Evolutionary conservation across 1,140 invertebrate genomes (phyloP), one percentile per base, ranked within the genome.

Genomic region (Drosophila baimaii): DNA sequence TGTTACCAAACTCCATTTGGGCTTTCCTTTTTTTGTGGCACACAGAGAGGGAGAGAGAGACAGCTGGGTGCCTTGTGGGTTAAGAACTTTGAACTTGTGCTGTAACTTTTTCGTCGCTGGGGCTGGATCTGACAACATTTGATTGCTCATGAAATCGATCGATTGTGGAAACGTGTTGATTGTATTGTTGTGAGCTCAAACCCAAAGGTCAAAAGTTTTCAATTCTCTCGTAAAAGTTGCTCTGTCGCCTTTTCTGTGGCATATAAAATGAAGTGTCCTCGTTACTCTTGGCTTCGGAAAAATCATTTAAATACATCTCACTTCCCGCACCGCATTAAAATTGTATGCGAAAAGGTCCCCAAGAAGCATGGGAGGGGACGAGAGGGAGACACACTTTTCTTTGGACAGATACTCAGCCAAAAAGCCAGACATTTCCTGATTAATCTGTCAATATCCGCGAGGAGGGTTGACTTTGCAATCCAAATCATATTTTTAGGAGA

Each of bases 81-180:
- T 76, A 85, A 71, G 69, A 85, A 85, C 82, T 85, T 85, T 86
- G 82, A 81, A 71, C 82, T 85, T 85, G 62, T 76, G 82, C 79
- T 68, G 59, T 85, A 85, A 85, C 78, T 86, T 85, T 81, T 66
- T 61, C 69, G 46, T 63, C 58, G 81, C 41, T 57, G 64, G 73
- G 61, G 62, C 82, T 85, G 82, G 68, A 86, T 86, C 82, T 85
- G 82, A 86, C 82, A 85, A 64, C 82, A 72, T 86, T 85, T 81
- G 78, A 85, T 85, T 85, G 82, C 79, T 86, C 82, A 86, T 86
- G 82, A 85, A 85, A 85, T 85, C 82, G 82, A 85, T 85, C 82
- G 82, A 85, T 85, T 85, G 82, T 81, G 74, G 74, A 78, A 78
- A 85, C 81, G 81, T 86, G 82, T 86, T 86, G 82, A 85, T 85